Percentiles rank a stretch among this genome's conserved stretches.
phyloP scores from a whole-genome alignment of 2,888 invertebrate genomes.

The Euclidia mi region DNA sequence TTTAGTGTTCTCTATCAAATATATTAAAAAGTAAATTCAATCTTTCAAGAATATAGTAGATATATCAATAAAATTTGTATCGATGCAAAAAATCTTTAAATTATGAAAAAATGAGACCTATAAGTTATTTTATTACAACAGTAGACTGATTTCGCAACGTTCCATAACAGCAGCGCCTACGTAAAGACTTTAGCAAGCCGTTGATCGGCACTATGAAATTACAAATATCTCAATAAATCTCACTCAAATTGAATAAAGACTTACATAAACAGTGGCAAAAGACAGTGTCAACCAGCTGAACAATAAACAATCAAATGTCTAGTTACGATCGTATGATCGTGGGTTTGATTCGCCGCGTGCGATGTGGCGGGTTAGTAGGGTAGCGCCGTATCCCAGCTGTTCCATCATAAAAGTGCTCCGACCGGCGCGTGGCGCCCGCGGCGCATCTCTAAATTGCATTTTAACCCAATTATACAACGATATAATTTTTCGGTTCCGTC shows the following conservation, averaged over 20 bases:
- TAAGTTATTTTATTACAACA: background rate
- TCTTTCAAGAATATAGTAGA: too few relatives aligned
- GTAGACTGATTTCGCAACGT: too few relatives aligned
- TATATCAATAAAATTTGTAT: too few relatives aligned
- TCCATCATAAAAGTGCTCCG: constrained; percentile 70
- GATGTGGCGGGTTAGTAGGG: constrained; percentile 30
- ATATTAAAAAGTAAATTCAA: too few relatives aligned
- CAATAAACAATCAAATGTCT: constrained; percentile 46
- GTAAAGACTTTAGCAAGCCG: constrained; percentile 11
- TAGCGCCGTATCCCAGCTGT: constrained; percentile 58
- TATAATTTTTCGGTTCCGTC: constrained; percentile 89
- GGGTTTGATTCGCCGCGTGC: constrained; percentile 12
- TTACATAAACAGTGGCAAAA: constrained; percentile 28
- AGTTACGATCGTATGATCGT: constrained; percentile 49
- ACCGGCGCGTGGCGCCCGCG: constrained; percentile 79
- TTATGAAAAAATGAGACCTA: too few relatives aligned
- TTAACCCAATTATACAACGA: constrained; percentile 88
- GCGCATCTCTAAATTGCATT: constrained; percentile 89
- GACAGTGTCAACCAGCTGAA: constrained; percentile 31
- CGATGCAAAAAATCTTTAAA: too few relatives aligned
- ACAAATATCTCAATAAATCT: constrained; percentile 6
- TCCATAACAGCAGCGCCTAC: constrained; percentile 28
- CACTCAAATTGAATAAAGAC: background rate
- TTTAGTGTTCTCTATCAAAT: too few relatives aligned
- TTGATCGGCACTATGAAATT: constrained; percentile 3